These are phyloP conservation scores for Sebastiscus albofasciatus DNA, from an alignment of 2,797 vertebrate species.

Conservation along the genomic window DNA sequence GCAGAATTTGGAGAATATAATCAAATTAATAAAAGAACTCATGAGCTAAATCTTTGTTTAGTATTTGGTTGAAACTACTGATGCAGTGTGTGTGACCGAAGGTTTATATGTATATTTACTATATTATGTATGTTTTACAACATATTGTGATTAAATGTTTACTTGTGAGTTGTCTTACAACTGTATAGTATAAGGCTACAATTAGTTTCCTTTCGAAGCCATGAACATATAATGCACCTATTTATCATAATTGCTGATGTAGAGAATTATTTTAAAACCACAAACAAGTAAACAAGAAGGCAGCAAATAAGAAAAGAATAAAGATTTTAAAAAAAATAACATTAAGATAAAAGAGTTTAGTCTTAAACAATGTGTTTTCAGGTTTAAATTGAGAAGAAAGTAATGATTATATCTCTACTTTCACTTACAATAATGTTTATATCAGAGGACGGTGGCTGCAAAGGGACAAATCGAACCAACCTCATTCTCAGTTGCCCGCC, in stretches of 20 bases:
- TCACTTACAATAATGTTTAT: neutral
- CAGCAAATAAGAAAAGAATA: neutral
- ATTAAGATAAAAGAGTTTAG: neutral
- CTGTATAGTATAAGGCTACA: no score
- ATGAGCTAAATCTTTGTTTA: neutral
- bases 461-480: conserved; percentile 35
- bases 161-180: neutral
- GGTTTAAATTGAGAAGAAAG: neutral
- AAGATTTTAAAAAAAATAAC: neutral
- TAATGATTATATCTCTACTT: neutral
- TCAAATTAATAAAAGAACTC: neutral
- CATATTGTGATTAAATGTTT: neutral
- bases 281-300: neutral
- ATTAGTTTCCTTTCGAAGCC: neutral
- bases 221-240: neutral
- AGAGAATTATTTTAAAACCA: neutral
- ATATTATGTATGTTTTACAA: neutral
- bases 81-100: neutral
- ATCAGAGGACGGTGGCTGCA: conserved; percentile 55
- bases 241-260: neutral
- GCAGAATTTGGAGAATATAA: neutral
- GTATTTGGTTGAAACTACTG: neutral
- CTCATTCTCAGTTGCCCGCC: conserved; percentile 49
- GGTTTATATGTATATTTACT: neutral
- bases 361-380: neutral